Percentiles rank a stretch among this genome's conserved stretches.
These are phyloP conservation scores for Myioborus miniatus DNA, from an alignment of 2,797 vertebrate species.

Conservation along the genomic window DNA sequence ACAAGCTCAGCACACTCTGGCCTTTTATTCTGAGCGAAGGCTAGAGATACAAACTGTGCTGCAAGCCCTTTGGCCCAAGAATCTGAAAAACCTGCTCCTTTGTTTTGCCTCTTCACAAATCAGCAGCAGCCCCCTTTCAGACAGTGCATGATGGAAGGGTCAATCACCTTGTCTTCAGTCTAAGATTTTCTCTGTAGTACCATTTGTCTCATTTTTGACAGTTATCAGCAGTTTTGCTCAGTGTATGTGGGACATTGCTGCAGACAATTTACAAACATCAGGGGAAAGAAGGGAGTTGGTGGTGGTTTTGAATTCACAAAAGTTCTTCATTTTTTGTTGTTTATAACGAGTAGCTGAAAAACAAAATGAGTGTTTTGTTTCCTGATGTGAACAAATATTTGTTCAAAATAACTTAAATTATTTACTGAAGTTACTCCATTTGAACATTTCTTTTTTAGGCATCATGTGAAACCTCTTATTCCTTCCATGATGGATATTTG, in stretches of 20 bases:
- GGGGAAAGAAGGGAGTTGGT: neutral
- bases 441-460: constrained; percentile 58
- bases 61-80: neutral
- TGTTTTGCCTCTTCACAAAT: neutral
- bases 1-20: neutral
- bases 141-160: neutral
- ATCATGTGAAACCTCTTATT: constrained; percentile 45
- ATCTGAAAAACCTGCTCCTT: neutral
- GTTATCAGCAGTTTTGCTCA: neutral
- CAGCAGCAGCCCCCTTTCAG: neutral
- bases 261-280: constrained; percentile 54
- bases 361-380: constrained; percentile 2
- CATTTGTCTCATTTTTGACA: neutral
- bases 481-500: constrained; percentile 27
- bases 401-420: constrained; percentile 28
- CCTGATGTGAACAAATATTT: constrained; percentile 28
- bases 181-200: neutral
- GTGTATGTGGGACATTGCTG: neutral
- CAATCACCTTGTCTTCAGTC: neutral
- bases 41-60: neutral
- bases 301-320: neutral
- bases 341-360: neutral
- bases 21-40: neutral
- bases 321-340: neutral
- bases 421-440: constrained; percentile 38